Percentiles rank a stretch among this genome's conserved stretches.
These are phyloP conservation scores for Brachyhypopomus gauderio DNA, from an alignment of 2,113 vertebrate species.

Conservation along the genomic window DNA sequence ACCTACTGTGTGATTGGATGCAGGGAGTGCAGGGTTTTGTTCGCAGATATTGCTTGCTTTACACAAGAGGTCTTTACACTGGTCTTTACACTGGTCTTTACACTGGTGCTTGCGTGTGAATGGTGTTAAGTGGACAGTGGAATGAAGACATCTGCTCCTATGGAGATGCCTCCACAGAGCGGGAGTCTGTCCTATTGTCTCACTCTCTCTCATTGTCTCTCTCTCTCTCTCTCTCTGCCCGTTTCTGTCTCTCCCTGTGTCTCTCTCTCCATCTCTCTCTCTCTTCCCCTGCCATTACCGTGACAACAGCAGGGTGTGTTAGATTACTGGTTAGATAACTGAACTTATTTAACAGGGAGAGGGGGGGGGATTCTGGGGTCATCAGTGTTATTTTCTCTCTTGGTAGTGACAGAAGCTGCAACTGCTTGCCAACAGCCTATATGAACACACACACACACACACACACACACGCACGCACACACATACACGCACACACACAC, in stretches of 20 bases:
- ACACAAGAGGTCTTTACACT: too few species aligned
- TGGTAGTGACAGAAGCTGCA: conserved; percentile 34
- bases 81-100: too few species aligned
- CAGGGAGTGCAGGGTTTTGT: not conserved
- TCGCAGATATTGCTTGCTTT: too few species aligned
- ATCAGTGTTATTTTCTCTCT: conserved; percentile 63
- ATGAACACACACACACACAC: not conserved
- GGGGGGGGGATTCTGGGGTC: not conserved
- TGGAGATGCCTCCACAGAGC: not conserved
- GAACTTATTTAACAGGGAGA: conserved; percentile 1
- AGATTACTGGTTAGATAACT: conserved; percentile 33
- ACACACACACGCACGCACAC: not conserved
- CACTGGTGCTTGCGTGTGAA: too few species aligned
- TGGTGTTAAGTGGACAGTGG: too few species aligned
- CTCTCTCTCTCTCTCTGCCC: conserved; percentile 17
- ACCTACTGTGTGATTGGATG: not conserved
- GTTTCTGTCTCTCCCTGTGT: not conserved
- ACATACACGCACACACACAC: not conserved
- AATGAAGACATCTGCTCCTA: not conserved
- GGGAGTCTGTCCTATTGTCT: conserved; percentile 20
- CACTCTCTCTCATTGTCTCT: not conserved
- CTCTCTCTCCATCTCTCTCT: conserved; percentile 17
- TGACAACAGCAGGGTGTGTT: conserved; percentile 19
- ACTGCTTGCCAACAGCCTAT: conserved; percentile 30
- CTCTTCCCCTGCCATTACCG: not conserved